Base-by-base conservation (phyloP, 1,140 invertebrate species). In the Uloborus diversus region DNA sequence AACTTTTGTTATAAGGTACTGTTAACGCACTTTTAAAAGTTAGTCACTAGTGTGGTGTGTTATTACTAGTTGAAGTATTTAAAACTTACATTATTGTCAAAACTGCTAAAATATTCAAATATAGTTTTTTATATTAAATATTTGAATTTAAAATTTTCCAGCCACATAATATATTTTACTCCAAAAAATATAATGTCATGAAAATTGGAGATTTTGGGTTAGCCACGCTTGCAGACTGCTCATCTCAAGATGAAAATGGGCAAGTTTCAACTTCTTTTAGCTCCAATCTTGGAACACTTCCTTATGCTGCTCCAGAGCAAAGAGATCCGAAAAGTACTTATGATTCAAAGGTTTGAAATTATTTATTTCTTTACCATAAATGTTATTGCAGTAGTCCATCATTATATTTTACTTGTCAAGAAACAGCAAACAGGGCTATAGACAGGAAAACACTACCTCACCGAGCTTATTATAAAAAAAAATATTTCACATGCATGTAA, bases 271-370 rank as follows among this genome's bases (percentile, higher is more conserved):
- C 13, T 17, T 20, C 4, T 37, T 35, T 62, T 78, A 87, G 87
- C 14, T 70, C 79, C 7, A 86, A 86, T 37, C 83, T 93, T 3
- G 94, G 94, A 0, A 96, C 94, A 9, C 89, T 89, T 69, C 86
- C 92, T 42, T 96, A 96, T 86, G 92, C 93, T n/a, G 93, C 94
- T 17, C 94, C 94, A 1, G 94, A 95, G 85, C 94, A 95, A 85
- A 85, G 93, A 28, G 65, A 83, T 33, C 88, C n/a, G 93, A 93
- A 89, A 4, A 91, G 92, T 28, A 85, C 89, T 78, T 95, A 94
- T 86, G 89, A 93, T 86, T 86, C 89, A 49, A 94, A 93, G 88
- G 93, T 93, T n/a, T n/a, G n/a, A n/a, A n/a, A n/a, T n/a, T n/a
- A n/a, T n/a, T n/a, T n/a, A n/a, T n/a, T n/a, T n/a, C n/a, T n/a